Evolutionary conservation across 2,113 vertebrate species (phyloP).

Genomic region (Herpetotheres cachinnans): DNA sequence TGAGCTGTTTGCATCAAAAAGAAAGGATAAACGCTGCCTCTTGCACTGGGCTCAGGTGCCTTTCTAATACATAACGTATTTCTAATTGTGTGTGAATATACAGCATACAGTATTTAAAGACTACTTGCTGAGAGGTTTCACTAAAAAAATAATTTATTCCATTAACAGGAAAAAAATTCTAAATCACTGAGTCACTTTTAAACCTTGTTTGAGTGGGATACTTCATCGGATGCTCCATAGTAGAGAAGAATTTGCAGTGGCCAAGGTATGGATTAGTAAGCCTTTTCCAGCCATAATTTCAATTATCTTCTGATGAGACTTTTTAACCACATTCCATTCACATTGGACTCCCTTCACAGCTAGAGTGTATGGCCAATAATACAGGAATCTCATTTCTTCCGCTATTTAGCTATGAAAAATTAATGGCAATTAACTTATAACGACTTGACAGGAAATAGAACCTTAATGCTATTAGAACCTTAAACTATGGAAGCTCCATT

Average conservation of each 20-base stretch:
- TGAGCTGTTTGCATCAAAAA: not conserved
- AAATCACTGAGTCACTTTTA: not conserved
- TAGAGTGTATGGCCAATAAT: not conserved
- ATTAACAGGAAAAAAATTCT: not conserved
- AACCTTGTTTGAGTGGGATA: not conserved
- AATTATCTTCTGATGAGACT: not conserved
- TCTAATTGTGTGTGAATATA: not conserved
- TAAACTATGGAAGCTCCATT: not conserved
- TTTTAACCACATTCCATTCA: not conserved
- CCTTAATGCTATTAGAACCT: constrained; percentile 22
- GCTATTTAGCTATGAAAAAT: constrained; percentile 58
- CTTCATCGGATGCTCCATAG: not conserved
- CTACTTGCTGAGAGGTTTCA: not conserved
- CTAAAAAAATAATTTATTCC: not conserved
- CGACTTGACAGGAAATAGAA: constrained; percentile 53
- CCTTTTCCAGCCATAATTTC: not conserved
- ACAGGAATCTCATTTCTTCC: constrained; percentile 11
- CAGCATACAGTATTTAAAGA: not conserved
- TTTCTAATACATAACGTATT: not conserved
- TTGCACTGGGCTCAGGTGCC: not conserved
- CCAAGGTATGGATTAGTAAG: not conserved
- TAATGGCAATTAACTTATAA: constrained; percentile 65
- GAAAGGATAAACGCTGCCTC: not conserved
- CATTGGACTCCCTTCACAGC: not conserved
- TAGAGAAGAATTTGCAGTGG: not conserved